Evolutionary conservation across 2,797 vertebrate genomes (phyloP), one percentile per base, ranked within the genome.

Genomic region (Lepilemur septentrionalis): DNA sequence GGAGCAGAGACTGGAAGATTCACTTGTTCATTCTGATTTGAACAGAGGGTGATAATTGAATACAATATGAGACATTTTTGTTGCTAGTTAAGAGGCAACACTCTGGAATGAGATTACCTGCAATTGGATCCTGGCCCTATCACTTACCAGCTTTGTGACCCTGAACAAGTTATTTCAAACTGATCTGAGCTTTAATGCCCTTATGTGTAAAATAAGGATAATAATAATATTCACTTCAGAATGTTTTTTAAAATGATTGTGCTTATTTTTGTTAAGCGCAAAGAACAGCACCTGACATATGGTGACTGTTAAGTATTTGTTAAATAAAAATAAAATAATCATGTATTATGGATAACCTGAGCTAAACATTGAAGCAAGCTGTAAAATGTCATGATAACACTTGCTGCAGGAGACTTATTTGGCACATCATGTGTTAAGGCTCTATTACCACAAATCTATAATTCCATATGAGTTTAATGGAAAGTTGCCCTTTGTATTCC

Each of bases 201-300:
- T 79, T 57, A 86, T 79, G 78, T 81, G 2, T 75, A 93, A 92
- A 82, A 28, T 46, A 86, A 30, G 17, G 28, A 48, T 57, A 72
- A 86, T 86, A 79, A 43, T 15, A 70, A 22, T 41, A 83, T 84
- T 25, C 14, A 57, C 35, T 75, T 80, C 14, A 67, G 8, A 94
- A 38, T 87, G 48, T 43, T 63, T 25, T 73, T 89, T 28, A n/a
- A 41, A 96, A 75, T 76, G 46, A 32, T 93, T 81, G 18, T 35
- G 30, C 89, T 95, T 69, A 28, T 80, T 76, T 88, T 91, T 92
- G 35, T 69, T 95, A 95, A 96, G 46, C 43, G 65, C 67, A 90
- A 38, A 95, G 30, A 89, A 83, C 1, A 83, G 25, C 3, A 20
- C 35, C 63, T 94, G 80, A 82, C 0, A 70, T 13, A 55, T 13